Conservation (phyloP, 53 echinoderm and acorn worm genomes). For the Holothuria leucospilota region DNA sequence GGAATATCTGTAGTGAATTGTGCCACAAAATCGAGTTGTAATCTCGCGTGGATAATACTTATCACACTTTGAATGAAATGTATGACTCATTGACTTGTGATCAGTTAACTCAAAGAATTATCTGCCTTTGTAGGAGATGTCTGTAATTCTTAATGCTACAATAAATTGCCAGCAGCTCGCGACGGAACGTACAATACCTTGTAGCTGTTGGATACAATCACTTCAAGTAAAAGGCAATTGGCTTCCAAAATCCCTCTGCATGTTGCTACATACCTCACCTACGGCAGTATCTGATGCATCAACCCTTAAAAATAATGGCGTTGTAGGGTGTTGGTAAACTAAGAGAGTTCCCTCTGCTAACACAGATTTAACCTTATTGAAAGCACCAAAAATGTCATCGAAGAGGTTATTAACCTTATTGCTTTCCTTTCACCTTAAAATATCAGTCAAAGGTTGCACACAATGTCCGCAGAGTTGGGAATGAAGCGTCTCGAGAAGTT, state of each 20-base stretch:
- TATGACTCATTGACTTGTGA: slow-evolving; percentile 56
- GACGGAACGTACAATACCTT: slow-evolving; percentile 62
- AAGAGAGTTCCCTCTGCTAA: slow-evolving; percentile 43
- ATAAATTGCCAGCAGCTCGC: slow-evolving; percentile 60
- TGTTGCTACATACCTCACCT: slow-evolving; percentile 60
- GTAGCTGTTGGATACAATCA: slow-evolving; percentile 57
- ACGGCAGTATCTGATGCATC: slow-evolving; percentile 61
- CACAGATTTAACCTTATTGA: slow-evolving; percentile 29
- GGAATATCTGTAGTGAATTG: slow-evolving; percentile 64
- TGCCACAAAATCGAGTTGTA: slow-evolving; percentile 55
- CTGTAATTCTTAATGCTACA: too few species aligned
- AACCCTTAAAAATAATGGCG: slow-evolving; percentile 5
- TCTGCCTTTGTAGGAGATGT: slow-evolving; percentile 62
- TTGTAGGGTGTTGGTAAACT: slow-evolving; percentile 33
- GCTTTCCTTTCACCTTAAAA: not conserved
- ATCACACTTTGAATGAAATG: slow-evolving; percentile 50
- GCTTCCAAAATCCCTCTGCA: slow-evolving; percentile 48
- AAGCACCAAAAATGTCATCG: slow-evolving; percentile 6
- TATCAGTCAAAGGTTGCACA: not conserved
- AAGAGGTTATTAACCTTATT: not conserved
- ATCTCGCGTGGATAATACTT: slow-evolving; percentile 55
- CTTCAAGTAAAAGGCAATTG: slow-evolving; percentile 58
- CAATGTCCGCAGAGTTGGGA: not conserved
- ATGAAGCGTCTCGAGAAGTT: slow-evolving; percentile 64
- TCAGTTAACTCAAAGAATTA: slow-evolving; percentile 58